Base-by-base conservation (phyloP, 2,888 invertebrate species). In the Drosophila acutilabella region DNA sequence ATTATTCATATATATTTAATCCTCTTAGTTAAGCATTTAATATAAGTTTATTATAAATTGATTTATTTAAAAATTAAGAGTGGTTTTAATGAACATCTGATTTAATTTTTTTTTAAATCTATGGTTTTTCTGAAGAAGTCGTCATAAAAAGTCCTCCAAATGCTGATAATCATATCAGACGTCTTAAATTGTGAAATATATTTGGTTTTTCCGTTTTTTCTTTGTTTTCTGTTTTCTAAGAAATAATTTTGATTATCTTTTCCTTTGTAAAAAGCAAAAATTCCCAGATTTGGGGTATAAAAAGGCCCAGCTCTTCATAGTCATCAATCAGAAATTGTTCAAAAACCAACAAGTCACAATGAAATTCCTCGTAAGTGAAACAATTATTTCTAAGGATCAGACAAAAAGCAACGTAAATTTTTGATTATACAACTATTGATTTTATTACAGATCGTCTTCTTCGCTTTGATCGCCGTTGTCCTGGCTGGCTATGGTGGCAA, bases 301-400 rank as follows among this genome's bases (percentile, higher is more conserved):
- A 78, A 82, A 64, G 68, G 5, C 30, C 10, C 11, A 30, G 0
- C 41, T 11, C 1, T 23, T 3, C 23, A 1, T 33, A 13, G 10
- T 36, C 16, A 6, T 23, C 7, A 72, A 53, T 72, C 74, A 86
- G 74, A 78, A 71, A 30, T 50, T 51, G 45, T 52, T 74, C 68
- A 38, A 52, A 70, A 54, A 68, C 6, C 33, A 59, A 64, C n/a
- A 57, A 60, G 62, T 18, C 48, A 86, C 74, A 50, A 83, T 83
- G 83, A 87, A 87, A 78, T 72, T 87, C 54, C 61, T 87, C 40
- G 87, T 87, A 70, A 87, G 87, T 78, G 2, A 18, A 11, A n/a
- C 0, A 7, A 5, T 18, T 16, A 1, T 14, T 14, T 18, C 13
- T 2, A 20, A 8, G 7, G 11, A 41, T 5, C 11, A 0, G 5